These are phyloP conservation scores for Pagetopsis macropterus DNA, from an alignment of 2,797 vertebrate genomes.

Conservation along the genomic window DNA sequence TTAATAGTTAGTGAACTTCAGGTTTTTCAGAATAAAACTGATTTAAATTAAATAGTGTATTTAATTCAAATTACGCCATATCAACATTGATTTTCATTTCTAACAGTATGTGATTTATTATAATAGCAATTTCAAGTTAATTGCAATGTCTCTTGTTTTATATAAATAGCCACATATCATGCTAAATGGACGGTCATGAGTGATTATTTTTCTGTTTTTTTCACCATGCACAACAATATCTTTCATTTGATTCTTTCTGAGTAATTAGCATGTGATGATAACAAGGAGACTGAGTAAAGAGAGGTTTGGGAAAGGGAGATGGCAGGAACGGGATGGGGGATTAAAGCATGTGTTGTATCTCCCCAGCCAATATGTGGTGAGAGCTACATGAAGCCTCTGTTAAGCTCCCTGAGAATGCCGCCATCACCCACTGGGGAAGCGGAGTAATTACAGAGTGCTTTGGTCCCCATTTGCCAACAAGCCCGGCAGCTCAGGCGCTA, in stretches of 20 bases:
- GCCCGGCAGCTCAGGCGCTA: constrained; percentile 57
- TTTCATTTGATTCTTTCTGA: neutral
- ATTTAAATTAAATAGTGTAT: too few relatives aligned
- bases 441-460: constrained; percentile 77
- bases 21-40: too few relatives aligned
- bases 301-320: neutral
- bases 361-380: constrained; percentile 50
- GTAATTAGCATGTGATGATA: neutral
- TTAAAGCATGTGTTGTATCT: constrained; percentile 48
- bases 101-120: too few relatives aligned
- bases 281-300: neutral
- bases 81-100: too few relatives aligned
- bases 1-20: too few relatives aligned
- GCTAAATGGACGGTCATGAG: neutral
- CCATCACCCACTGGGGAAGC: constrained; percentile 68
- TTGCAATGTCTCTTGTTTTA: too few relatives aligned
- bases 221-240: neutral
- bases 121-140: too few relatives aligned
- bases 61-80: too few relatives aligned
- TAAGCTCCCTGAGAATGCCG: constrained; percentile 77
- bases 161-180: neutral
- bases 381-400: constrained; percentile 57
- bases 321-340: neutral
- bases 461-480: constrained; percentile 74
- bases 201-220: neutral